These are phyloP conservation scores for Camponotus fellah DNA, from an alignment of 2,888 invertebrate genomes.

Conservation along the genomic window DNA sequence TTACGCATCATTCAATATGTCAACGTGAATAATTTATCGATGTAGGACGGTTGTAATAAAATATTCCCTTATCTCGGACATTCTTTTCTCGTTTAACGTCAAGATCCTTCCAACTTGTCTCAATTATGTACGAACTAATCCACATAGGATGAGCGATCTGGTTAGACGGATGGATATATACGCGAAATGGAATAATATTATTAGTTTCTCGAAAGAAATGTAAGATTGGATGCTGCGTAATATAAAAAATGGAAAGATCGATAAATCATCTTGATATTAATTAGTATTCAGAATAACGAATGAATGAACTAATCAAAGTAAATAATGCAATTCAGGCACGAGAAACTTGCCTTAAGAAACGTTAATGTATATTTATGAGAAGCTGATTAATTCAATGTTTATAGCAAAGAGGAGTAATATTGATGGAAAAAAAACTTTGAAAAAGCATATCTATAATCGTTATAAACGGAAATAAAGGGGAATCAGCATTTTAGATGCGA, in stretches of 20 bases:
- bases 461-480: background rate
- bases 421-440: background rate
- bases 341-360: background rate
- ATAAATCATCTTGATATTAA: background rate
- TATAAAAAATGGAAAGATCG: background rate
- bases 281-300: conserved; percentile 23
- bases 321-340: background rate
- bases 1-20: conserved; percentile 3
- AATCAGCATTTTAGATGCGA: background rate
- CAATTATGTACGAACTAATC: background rate
- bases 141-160: background rate
- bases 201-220: background rate
- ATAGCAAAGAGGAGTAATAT: background rate
- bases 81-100: background rate
- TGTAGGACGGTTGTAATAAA: background rate
- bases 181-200: background rate
- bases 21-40: background rate
- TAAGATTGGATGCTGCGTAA: background rate
- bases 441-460: background rate
- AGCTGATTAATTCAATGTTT: background rate
- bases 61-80: background rate
- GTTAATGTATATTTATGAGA: background rate
- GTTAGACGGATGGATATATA: background rate
- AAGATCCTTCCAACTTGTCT: background rate
- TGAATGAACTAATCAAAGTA: background rate